Percentiles rank a stretch among this genome's conserved stretches.
Conservation (phyloP, 92 coral and sea anemone genomes). For the Parazoanthus darwini region DNA sequence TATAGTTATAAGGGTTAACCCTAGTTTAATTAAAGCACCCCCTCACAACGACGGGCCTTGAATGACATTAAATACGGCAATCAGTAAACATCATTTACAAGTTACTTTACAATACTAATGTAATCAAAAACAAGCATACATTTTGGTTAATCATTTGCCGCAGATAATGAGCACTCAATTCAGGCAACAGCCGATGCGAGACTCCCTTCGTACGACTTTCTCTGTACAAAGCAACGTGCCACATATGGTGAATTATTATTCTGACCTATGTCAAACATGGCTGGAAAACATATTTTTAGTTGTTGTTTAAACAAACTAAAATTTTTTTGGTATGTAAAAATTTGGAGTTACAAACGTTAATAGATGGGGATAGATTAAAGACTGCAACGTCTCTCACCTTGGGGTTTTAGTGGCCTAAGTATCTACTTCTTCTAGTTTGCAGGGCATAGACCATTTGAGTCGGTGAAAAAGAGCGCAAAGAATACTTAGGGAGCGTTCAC, state of each 20-base stretch:
- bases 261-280: background rate
- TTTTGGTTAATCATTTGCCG: background rate
- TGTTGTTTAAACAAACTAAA: background rate
- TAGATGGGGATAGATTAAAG: no score
- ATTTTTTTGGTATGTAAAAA: no score
- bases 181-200: no score
- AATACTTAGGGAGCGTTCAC: no score
- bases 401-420: no score
- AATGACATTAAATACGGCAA: constrained; percentile 36
- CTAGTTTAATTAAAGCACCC: background rate
- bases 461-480: no score
- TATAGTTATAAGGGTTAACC: background rate
- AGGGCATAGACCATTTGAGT: no score
- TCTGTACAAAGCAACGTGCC: background rate
- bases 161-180: background rate
- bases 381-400: no score
- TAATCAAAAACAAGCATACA: background rate
- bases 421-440: no score
- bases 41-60: background rate
- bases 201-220: no score
- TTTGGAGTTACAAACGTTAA: background rate
- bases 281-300: background rate
- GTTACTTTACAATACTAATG: constrained; percentile 9
- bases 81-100: constrained; percentile 26
- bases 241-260: background rate